Evolutionary conservation across 2,113 vertebrate genomes (phyloP).

Genomic region (Dissostichus mawsoni): DNA sequence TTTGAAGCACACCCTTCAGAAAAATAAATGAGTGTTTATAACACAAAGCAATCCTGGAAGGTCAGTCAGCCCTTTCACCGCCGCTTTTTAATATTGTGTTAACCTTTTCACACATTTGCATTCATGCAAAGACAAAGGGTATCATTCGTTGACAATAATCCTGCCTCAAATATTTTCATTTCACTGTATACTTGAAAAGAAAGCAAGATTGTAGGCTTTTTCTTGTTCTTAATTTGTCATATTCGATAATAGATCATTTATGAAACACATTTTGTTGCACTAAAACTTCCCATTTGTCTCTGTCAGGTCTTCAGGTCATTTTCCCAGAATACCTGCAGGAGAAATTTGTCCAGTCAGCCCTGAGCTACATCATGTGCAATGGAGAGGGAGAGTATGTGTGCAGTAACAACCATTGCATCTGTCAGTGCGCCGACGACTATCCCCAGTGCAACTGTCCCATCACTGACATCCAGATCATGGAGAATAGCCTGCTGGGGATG

Average conservation of each 20-base stretch:
- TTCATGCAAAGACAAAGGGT: not conserved
- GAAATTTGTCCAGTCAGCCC: slow-evolving; percentile 98
- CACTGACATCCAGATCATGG: slow-evolving; percentile 99
- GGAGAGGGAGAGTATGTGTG: slow-evolving; percentile 97
- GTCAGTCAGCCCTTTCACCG: slow-evolving; percentile 36
- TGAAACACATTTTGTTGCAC: not conserved
- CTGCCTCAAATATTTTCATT: too few relatives aligned
- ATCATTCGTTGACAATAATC: too few relatives aligned
- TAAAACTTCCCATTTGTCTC: slow-evolving; percentile 25
- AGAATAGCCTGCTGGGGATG: slow-evolving; percentile 94
- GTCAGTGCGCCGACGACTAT: slow-evolving; percentile 94
- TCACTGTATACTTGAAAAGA: too few relatives aligned
- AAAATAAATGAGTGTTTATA: slow-evolving; percentile 47
- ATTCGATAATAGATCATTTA: not conserved
- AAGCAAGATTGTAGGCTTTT: not conserved
- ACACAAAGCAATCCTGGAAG: slow-evolving; percentile 36
- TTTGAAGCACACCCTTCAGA: slow-evolving; percentile 49
- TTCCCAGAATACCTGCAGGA: slow-evolving; percentile 98
- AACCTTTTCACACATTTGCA: not conserved
- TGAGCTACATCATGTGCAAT: slow-evolving; percentile 99
- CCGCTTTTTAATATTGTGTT: not conserved
- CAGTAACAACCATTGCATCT: slow-evolving; percentile 93
- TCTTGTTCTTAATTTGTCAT: slow-evolving; percentile 2
- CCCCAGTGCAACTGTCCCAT: slow-evolving; percentile 99
- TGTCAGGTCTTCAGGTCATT: slow-evolving; percentile 96